Evolutionary conservation across 2,888 invertebrate genomes (phyloP).

Genomic region (Sinohyriopsis cumingii): DNA sequence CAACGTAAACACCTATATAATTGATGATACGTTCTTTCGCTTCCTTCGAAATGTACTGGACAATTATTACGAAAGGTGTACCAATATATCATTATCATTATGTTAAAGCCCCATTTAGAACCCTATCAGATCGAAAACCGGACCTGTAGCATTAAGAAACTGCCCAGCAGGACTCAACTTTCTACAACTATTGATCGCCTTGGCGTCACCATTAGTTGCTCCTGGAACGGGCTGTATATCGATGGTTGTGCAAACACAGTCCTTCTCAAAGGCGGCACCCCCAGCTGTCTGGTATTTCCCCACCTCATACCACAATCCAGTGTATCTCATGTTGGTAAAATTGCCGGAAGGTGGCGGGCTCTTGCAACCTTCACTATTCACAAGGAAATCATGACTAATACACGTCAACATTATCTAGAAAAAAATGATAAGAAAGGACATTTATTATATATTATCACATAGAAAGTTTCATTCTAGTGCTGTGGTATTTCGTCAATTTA

Average conservation of each 20-base stretch:
- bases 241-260: constrained; percentile 57
- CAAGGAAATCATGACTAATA: constrained; percentile 5
- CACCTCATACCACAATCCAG: constrained; percentile 57
- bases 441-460: too few relatives aligned
- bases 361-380: constrained; percentile 25
- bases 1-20: too few relatives aligned
- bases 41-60: too few relatives aligned
- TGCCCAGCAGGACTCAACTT: constrained; percentile 43
- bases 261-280: constrained; percentile 52
- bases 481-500: too few relatives aligned
- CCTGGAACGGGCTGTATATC: constrained; percentile 37
- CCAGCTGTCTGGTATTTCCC: constrained; percentile 58
- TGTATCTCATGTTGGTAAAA: constrained; percentile 41
- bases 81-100: too few relatives aligned
- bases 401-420: neutral
- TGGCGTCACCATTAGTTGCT: constrained; percentile 44
- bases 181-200: constrained; percentile 50
- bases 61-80: too few relatives aligned
- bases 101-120: too few relatives aligned
- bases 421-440: neutral
- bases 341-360: constrained; percentile 35
- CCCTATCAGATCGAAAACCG: neutral
- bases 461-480: too few relatives aligned
- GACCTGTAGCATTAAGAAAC: constrained; percentile 52
- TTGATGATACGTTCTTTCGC: too few relatives aligned